Evolutionary conservation across 2,113 vertebrate genomes (phyloP).

Genomic region (Marmota monax): DNA sequence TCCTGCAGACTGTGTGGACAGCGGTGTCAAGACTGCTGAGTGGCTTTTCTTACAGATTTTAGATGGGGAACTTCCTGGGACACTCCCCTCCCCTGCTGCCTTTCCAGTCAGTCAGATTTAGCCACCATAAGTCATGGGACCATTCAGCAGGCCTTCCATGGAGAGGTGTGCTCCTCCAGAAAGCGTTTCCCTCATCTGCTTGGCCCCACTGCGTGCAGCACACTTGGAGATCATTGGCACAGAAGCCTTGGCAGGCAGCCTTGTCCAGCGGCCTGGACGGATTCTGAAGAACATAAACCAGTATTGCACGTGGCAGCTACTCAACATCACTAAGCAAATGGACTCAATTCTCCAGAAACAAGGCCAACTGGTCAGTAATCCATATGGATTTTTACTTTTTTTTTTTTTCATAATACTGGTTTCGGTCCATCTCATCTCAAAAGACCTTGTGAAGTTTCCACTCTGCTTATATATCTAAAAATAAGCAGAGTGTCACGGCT

Average conservation of each 20-base stretch:
- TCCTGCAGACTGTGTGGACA: background rate
- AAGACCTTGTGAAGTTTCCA: background rate
- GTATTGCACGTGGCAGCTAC: background rate
- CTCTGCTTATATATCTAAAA: background rate
- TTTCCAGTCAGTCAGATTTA: background rate
- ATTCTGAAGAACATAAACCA: conserved; percentile 39
- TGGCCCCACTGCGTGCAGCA: background rate
- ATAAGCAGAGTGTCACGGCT: background rate
- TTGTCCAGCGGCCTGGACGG: background rate
- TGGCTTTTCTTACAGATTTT: background rate
- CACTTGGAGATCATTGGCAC: background rate
- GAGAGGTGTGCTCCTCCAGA: conserved; percentile 17
- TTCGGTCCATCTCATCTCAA: conserved; percentile 51
- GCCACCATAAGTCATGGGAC: background rate
- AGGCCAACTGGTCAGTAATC: background rate
- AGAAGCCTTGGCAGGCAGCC: conserved; percentile 26
- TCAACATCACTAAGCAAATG: background rate
- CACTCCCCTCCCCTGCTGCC: background rate
- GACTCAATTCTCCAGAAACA: background rate
- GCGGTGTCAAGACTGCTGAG: background rate
- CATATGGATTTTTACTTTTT: conserved; percentile 4
- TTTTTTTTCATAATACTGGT: background rate
- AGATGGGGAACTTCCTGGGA: background rate
- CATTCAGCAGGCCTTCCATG: background rate
- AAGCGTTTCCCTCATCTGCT: background rate